These are phyloP conservation scores for Galleria mellonella DNA, from an alignment of 1,140 invertebrate genomes.

Conservation along the genomic window DNA sequence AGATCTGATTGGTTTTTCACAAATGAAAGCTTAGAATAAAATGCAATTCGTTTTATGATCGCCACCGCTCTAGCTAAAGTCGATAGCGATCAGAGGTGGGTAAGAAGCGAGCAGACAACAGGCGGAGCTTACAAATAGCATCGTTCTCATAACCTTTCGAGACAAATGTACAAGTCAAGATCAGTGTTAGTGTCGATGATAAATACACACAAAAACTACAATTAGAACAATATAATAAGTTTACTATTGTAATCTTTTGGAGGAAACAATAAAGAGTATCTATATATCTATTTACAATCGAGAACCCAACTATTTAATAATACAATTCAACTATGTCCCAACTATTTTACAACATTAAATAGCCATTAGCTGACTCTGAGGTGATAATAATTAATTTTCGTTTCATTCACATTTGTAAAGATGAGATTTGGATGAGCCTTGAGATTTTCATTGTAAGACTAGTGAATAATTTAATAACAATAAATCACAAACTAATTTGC, in stretches of 20 bases:
- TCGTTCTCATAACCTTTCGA: slow-evolving; percentile 29
- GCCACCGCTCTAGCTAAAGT: background rate
- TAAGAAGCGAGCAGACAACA: slow-evolving; percentile 13
- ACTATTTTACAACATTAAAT: slow-evolving; percentile 25
- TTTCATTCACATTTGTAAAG: slow-evolving; percentile 22
- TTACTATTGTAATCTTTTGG: no score
- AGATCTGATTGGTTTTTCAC: no score
- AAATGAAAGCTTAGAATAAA: no score
- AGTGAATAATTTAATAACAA: no score
- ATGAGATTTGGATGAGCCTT: no score
- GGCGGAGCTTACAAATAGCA: no score
- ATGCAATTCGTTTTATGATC: no score
- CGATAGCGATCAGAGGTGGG: slow-evolving; percentile 13
- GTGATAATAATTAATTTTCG: slow-evolving; percentile 33
- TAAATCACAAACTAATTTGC: no score
- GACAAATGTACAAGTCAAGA: slow-evolving; percentile 25
- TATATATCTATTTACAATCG: no score
- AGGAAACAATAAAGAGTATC: no score
- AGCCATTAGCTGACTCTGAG: slow-evolving; percentile 30
- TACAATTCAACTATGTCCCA: background rate
- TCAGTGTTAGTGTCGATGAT: slow-evolving; percentile 30
- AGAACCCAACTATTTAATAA: no score
- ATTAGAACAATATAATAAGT: slow-evolving; percentile 44
- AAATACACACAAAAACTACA: slow-evolving; percentile 33
- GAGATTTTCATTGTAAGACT: no score